Evolutionary conservation across 2,797 vertebrate species (phyloP), one percentile per base, ranked within the genome.

Genomic region (Petrocephalus sullivani): DNA sequence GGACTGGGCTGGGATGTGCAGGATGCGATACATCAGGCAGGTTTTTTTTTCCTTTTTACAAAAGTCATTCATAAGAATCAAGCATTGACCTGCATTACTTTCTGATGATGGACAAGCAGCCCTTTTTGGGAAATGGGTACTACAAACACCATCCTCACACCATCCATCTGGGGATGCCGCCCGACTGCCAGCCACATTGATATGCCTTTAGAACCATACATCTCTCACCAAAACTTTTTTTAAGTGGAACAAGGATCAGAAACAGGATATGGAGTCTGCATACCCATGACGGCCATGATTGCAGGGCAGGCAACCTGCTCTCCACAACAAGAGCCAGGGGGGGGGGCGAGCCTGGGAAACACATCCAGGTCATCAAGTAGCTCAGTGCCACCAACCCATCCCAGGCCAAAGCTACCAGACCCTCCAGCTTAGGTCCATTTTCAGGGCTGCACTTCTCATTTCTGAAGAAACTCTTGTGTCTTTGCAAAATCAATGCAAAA

Each of bases 381-480:
- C 28, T 41, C 12, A 1, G 10, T 14, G 67, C 28, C 37, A 2
- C 67, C 33, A 64, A 21, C 60, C n/a, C n/a, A 0, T 7, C 23
- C 23, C 64, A 6, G 4, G 19, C 64, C 64, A 0, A 8, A 28
- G 4, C 10, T 16, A 28, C 28, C 12, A 71, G 28, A 92, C 56
- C 85, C 23, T 10, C 37, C 75, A 61, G 88, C 93, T 93, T 92
- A 93, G 94, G 93, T 94, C 92, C 90, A 89, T 91, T 91, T 93
- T 92, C 91, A 90, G 89, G 91, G 91, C 89, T 91, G 90, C 91
- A 88, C 91, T 94, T 89, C 91, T 91, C 91, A 91, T 92, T 93
- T 94, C 91, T 92, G 91, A 92, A 95, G 94, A 89, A 91, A 93
- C 93, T 92, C 93, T 93, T 93, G 91, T 94, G 86, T 88, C 60